Percentiles rank a stretch among this genome's conserved stretches.
These are phyloP conservation scores for Bovichtus variegatus DNA, from an alignment of 2,797 vertebrate genomes.

Conservation along the genomic window DNA sequence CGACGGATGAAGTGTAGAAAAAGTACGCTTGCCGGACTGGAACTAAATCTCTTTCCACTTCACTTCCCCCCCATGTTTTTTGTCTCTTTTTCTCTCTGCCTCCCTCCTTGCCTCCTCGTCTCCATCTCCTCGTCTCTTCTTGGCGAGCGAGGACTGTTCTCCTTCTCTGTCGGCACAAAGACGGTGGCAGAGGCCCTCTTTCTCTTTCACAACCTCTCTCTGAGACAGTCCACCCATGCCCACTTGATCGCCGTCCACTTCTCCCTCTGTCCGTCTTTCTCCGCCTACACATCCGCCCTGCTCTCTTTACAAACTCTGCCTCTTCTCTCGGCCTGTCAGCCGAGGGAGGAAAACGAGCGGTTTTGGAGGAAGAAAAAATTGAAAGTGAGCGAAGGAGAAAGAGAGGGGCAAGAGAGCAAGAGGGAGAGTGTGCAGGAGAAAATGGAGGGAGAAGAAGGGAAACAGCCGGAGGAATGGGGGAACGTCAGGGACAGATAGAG, in stretches of 20 bases:
- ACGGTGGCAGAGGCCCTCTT: slow-evolving; percentile 78
- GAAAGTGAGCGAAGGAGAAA: slow-evolving; percentile 52
- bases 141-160: slow-evolving; percentile 47
- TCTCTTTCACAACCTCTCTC: slow-evolving; percentile 77
- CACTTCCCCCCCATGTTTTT: slow-evolving; percentile 61
- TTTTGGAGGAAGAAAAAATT: slow-evolving; percentile 10
- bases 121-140: slow-evolving; percentile 56
- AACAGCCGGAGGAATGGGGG: slow-evolving; percentile 68
- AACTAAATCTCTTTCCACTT: slow-evolving; percentile 79
- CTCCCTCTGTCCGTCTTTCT: slow-evolving; percentile 65
- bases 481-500: slow-evolving; percentile 47
- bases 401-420: slow-evolving; percentile 59
- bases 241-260: slow-evolving; percentile 71
- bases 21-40: slow-evolving; percentile 73
- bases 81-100: slow-evolving; percentile 45
- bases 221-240: slow-evolving; percentile 73
- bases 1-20: slow-evolving; percentile 70
- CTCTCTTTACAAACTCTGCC: slow-evolving; percentile 60
- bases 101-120: slow-evolving; percentile 59
- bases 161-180: slow-evolving; percentile 77
- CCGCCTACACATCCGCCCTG: slow-evolving; percentile 75
- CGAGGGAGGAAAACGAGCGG: slow-evolving; percentile 10
- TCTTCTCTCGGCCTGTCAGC: slow-evolving; percentile 50
- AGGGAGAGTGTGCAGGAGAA: slow-evolving; percentile 65
- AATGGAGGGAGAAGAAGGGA: slow-evolving; percentile 70